phyloP scores from a whole-genome alignment of 2,113 vertebrate genomes.

The Bolborhynchus lineola region DNA sequence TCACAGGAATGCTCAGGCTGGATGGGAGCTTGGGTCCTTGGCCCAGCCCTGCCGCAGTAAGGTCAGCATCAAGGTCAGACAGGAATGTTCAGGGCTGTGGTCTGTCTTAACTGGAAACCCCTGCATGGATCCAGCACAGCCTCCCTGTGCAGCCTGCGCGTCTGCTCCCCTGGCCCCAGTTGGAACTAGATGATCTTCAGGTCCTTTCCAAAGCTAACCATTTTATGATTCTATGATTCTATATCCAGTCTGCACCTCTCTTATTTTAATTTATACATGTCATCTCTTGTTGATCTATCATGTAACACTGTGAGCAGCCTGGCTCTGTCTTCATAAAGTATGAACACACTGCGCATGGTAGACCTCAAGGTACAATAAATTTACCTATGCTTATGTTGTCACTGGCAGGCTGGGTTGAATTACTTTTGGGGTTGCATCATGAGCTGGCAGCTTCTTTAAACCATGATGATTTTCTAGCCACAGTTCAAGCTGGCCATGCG shows the following conservation, averaged over 20 bases:
- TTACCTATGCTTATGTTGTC: background rate
- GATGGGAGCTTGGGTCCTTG: fast-evolving
- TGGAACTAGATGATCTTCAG: background rate
- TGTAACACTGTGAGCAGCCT: background rate
- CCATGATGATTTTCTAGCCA: background rate
- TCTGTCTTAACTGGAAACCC: fast-evolving
- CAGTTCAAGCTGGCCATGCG: background rate
- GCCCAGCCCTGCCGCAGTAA: fast-evolving
- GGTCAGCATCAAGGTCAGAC: background rate
- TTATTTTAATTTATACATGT: background rate
- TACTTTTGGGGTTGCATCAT: background rate
- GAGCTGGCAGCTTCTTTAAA: slow-evolving; percentile 3
- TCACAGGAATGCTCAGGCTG: fast-evolving
- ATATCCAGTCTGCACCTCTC: background rate
- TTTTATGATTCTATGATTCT: background rate
- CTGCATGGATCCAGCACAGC: fast-evolving
- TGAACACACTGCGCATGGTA: fast-evolving
- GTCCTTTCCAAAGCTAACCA: background rate
- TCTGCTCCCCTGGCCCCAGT: fast-evolving
- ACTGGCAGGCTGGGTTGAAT: background rate
- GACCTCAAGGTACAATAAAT: background rate
- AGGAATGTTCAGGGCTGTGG: background rate
- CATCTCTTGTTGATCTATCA: background rate
- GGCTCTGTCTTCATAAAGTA: background rate
- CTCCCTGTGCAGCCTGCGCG: background rate